Base-by-base conservation (phyloP, 2,888 invertebrate species). In the Steinernema carpocapsae region DNA sequence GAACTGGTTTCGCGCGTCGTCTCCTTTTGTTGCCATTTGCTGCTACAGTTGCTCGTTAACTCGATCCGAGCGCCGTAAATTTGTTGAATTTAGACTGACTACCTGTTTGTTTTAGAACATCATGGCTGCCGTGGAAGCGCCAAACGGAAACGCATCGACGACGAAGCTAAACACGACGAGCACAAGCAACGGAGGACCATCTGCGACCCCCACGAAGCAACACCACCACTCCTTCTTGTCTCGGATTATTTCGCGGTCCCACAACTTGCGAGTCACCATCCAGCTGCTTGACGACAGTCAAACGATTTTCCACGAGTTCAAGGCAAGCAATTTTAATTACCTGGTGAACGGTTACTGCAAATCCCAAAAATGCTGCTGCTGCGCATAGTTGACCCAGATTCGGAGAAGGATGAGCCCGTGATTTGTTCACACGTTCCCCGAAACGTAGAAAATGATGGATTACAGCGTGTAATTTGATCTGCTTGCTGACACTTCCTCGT, bases 261-360 rank as follows among this genome's bases (percentile, higher is more conserved):
- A 83, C 59, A 37, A 10, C 37, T 78, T 83, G 70, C 79, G 80
- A 59, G 82, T 83, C 73, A 81, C 81, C 72, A 79, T 86, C 45
- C 86, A 84, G 72, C 78, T 87, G 56, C 79, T 87, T 46, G 81
- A 87, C 76, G 86, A 86, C 75, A 75, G 79, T 10, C 84, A 84
- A 71, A 81, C 82, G 22, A 76, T 86, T 70, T 73, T 73, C 46
- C 77, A 79, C 74, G 84, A 85, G 75, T 86, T 85, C 79, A 82
- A 85, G 79, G 86, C 86, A 10, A 51, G 79, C 52, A 56, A 42
- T 52, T 46, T 72, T 37, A 37, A 37, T 37, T 37, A 3, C 10
- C 37, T 10, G 3, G 37, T 37, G 3, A 6, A 37, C 37, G 37
- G 10, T 37, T 37, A 10, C 37, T 37, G 37, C 10, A 37, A 37